Evolutionary conservation across 2,797 vertebrate genomes (phyloP), one percentile per base, ranked within the genome.

Genomic region (Takifugu ocellatus): DNA sequence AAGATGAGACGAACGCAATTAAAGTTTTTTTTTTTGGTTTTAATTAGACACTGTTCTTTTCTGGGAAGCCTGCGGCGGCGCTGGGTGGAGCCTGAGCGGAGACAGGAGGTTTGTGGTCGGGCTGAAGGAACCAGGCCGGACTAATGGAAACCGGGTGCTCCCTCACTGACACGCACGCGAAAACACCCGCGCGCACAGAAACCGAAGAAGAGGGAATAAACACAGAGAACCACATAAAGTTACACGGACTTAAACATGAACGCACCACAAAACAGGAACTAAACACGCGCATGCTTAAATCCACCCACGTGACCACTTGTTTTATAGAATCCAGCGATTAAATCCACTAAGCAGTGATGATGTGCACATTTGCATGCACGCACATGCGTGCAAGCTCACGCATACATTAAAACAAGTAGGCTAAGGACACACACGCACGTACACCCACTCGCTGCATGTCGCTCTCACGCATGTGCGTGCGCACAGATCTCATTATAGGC

Each of bases 71-170:
- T 86, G 86, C 83, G 85, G 86, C 84, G 55, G 77, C 47, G 43
- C 79, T 84, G 84, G 85, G 87, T 84, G 85, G 89, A 89, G 85
- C 84, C 83, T 70, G 73, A 76, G 75, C 80, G 86, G 87, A 89
- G 88, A 84, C 83, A 75, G 82, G 84, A 88, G 84, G 83, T 77
- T 89, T 88, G 88, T 72, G 89, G 88, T 89, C 77, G 82, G 83
- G 83, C 75, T 66, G 63, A 77, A 66, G 74, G 83, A 87, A 77
- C 81, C 81, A 68, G 54, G 71, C 78, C 72, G 78, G 72, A 67
- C 80, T 90, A 90, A 91, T 91, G 85, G 85, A 89, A 89, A 90
- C 85, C 87, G 83, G 84, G 84, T 91, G 88, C 77, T 81, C 75
- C 59, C 8, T n/a, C 44, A 21, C 70, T 62, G 56, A 75, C 21